Percentiles rank a stretch among this genome's conserved stretches.
Evolutionary conservation across 2,113 vertebrate species (phyloP).

Genomic region (Dissostichus mawsoni): DNA sequence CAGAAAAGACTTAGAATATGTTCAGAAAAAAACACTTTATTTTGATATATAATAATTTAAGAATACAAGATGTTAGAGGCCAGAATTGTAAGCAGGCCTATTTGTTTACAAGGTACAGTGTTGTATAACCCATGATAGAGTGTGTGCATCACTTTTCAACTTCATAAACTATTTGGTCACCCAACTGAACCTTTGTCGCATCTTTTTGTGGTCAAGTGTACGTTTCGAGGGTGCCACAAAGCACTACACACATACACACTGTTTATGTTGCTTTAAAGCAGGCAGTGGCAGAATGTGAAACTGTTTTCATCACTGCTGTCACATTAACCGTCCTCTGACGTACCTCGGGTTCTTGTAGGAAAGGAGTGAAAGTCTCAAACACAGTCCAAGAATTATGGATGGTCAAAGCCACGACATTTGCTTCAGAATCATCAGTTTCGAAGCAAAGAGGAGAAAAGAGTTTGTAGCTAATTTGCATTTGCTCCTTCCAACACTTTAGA

Average conservation of each 20-base stretch:
- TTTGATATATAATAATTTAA: conserved; percentile 46
- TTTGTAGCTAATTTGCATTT: conserved; percentile 28
- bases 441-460: background rate
- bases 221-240: background rate
- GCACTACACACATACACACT: conserved; percentile 8
- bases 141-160: background rate
- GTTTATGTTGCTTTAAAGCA: conserved; percentile 4
- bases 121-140: background rate
- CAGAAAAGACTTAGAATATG: background rate
- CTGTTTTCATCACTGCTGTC: background rate
- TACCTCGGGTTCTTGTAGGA: conserved; percentile 8
- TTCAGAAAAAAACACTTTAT: conserved; percentile 49
- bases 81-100: conserved; percentile 4
- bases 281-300: background rate
- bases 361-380: conserved; percentile 3
- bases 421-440: conserved; percentile 6
- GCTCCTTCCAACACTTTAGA: conserved; percentile 72
- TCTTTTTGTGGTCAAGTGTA: background rate
- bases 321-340: background rate
- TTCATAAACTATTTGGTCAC: background rate
- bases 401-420: background rate
- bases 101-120: background rate
- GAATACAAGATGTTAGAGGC: conserved; percentile 36
- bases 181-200: background rate
- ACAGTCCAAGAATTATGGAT: background rate